Conservation (phyloP, 2,797 vertebrate genomes). For the Columba guinea region DNA sequence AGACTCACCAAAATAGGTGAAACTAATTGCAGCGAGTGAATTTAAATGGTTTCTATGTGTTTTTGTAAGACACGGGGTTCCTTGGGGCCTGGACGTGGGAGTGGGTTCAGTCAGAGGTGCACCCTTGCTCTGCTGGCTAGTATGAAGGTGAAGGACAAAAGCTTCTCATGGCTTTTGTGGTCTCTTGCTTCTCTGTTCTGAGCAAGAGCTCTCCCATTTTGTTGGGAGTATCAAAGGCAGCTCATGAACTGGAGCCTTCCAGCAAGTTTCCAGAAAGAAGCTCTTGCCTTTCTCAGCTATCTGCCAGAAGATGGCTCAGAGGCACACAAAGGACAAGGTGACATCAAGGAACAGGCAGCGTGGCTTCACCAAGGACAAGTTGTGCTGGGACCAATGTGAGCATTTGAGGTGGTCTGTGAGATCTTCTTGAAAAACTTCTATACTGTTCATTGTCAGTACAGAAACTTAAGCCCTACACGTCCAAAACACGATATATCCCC, state of each 20-base stretch:
- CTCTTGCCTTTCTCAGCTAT: not conserved
- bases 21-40: not conserved
- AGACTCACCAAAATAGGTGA: not conserved
- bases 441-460: not conserved
- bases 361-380: not conserved
- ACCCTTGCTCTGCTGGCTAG: not conserved
- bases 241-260: not conserved
- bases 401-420: not conserved
- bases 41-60: not conserved
- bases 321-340: not conserved
- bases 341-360: not conserved
- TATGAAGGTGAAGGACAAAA: not conserved
- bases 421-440: not conserved
- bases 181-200: not conserved
- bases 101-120: not conserved
- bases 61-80: not conserved
- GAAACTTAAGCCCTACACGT: not conserved
- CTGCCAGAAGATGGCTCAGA: not conserved
- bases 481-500: not conserved
- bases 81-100: not conserved
- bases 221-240: not conserved
- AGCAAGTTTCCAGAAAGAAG: not conserved
- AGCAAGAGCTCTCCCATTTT: not conserved
- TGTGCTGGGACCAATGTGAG: not conserved
- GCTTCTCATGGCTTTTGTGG: fast-evolving